Evolutionary conservation across 2,113 vertebrate species (phyloP), one percentile per base, ranked within the genome.

Genomic region (Oncorhynchus mykiss): DNA sequence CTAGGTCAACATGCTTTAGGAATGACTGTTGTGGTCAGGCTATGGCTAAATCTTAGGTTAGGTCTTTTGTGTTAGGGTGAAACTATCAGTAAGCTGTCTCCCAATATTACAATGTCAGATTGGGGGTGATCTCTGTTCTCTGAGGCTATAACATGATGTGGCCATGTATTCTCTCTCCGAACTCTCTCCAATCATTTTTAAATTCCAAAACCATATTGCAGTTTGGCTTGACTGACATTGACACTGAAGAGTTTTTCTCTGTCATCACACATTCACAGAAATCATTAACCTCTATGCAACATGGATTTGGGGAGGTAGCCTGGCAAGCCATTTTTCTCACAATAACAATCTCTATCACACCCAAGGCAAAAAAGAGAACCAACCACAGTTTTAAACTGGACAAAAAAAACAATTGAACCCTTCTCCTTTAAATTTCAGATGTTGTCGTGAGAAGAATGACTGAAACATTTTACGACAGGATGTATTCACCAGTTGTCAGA

Each of bases 401-500:
- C 0, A 20, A 57, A 57, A 57, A 57, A 14, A 29, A 69, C 2
- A 22, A 39, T 70, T 31, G 4, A 24, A 18, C 76, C 51, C 80
- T 82, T 81, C 74, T 79, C 86, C 87, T 91, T 91, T 91, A 88
- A 88, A 51, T 51, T 0, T n/a, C 1, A 4, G 60, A 74, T 27
- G 72, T 45, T 84, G 86, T 27, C 84, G 87, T 88, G 82, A 86
- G 48, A 69, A 49, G 5, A 78, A 83, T 82, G 85, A 85, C 75
- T 84, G 74, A 72, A 64, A 12, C 71, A 73, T 80, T 87, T 88
- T 84, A 81, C 91, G 88, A 88, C 90, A 67, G 71, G 77, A 85
- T 78, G 84, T 68, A 71, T 5, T 13, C 71, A 49, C 85, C 74
- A 74, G 80, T 78, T 51, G 67, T 72, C n/a, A 72, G 49, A 34